Base-by-base conservation (phyloP, 1,140 invertebrate genomes). In the Olivierus martensii region DNA sequence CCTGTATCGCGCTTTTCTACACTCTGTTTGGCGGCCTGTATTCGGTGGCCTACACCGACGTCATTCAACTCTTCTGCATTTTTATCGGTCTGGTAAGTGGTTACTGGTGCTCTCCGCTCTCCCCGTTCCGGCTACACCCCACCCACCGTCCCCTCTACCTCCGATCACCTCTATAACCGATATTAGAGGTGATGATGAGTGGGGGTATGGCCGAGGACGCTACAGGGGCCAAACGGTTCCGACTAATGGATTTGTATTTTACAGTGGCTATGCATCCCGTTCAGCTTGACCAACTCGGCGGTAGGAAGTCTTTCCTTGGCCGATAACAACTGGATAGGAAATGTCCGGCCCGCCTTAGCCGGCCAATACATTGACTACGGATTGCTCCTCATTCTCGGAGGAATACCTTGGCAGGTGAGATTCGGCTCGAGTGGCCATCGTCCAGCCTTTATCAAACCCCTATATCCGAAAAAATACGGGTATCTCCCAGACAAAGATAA, bases 61-160 rank as follows among this genome's bases (percentile, higher is more conserved):
- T 98, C 59, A 93, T 98, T 59, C 95, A 99, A 71, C 77, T 99
- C 2, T 92, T 97, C 74, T 97, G 92, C 71, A 98, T 99, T 66
- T 96, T 98, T 72, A 80, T 96, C 60, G 95, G 95, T 19, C 72
- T 99, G 68, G 81, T 80, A 68, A 75, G 77, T 73, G 56, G 28
- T 6, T 6, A 28, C 9, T n/a, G n/a, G 28, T 28, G 28, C 4
- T 28, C 28, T 4, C 4, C 28, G 28, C 28, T 28, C 28, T 28
- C 0, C 28, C 9, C 28, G 4, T 28, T 28, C 4, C 28, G n/a
- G n/a, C n/a, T n/a, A n/a, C n/a, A n/a, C n/a, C n/a, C n/a, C n/a
- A n/a, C n/a, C n/a, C n/a, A n/a, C n/a, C n/a, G n/a, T n/a, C n/a
- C n/a, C n/a, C n/a, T n/a, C n/a, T n/a, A n/a, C n/a, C n/a, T n/a